Base-by-base conservation (phyloP, 2,113 vertebrate genomes). In the Cinclus mexicanus region DNA sequence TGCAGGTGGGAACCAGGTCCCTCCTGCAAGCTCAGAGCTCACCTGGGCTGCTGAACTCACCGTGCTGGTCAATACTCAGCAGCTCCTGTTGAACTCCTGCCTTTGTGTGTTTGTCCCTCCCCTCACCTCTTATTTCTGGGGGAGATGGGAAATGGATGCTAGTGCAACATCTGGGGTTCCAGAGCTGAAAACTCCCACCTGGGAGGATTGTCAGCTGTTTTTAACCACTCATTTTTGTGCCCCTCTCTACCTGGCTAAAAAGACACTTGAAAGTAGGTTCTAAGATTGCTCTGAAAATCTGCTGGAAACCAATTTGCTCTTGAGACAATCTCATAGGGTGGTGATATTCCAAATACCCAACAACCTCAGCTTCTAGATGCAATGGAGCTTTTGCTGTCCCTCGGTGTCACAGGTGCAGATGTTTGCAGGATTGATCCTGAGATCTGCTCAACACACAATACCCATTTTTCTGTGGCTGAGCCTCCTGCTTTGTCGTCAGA, bases 61-160 rank as follows among this genome's bases (percentile, higher is more conserved):
- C 0, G 1, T 3, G 5, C 39, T 84, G 28, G 24, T 24, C 35
- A 67, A 3, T 4, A 29, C 14, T 60, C 23, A 41, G 9, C 3
- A 7, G 56, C 47, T 60, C 26, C 61, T 64, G 26, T 7, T 22
- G 14, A 26, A 75, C 21, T 22, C 11, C 42, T 57, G 0, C 20
- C 20, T 22, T 47, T 77, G 2, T n/a, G 28, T 50, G 35, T 37
- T 37, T 37, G 35, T 37, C 35, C 35, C 42, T 55, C 47, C 21
- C 13, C 1, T 28, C 44, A 19, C 29, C 35, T 76, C 22, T 59
- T 23, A 1, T 11, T 25, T 65, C 64, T 63, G 56, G 52, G 83
- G 8, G 55, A 81, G 56, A 37, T 1, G 6, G 24, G 46, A 37
- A 47, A 19, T 20, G 18, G 18, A 26, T 92, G 65, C 26, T 22